Evolutionary conservation across 2,888 invertebrate species (phyloP).

Genomic region (Siphlonurus alternatus): DNA sequence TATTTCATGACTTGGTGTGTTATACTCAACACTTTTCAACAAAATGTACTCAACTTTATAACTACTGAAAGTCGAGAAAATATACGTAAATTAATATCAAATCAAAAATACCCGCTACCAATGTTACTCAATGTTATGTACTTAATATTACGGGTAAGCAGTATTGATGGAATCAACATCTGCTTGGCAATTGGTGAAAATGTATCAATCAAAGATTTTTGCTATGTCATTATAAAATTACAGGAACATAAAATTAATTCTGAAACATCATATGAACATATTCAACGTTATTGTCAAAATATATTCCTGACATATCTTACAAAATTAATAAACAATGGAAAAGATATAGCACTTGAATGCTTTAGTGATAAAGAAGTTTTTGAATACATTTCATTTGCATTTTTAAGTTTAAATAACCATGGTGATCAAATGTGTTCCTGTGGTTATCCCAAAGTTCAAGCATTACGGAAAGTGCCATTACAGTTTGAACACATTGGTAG

Average conservation of each 20-base stretch:
- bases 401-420: slow-evolving; percentile 36
- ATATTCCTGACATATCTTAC: neutral
- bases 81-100: slow-evolving; percentile 20
- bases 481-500: slow-evolving; percentile 12
- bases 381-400: slow-evolving; percentile 37
- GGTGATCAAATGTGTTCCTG: slow-evolving; percentile 35
- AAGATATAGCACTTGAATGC: slow-evolving; percentile 23
- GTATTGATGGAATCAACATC: slow-evolving; percentile 14
- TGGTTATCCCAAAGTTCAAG: slow-evolving; percentile 38
- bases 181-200: slow-evolving; percentile 7
- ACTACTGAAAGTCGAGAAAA: slow-evolving; percentile 17
- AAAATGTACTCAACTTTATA: slow-evolving; percentile 18
- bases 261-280: neutral
- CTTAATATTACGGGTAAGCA: slow-evolving; percentile 18
- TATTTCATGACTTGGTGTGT: slow-evolving; percentile 19
- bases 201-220: neutral
- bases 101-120: slow-evolving; percentile 23
- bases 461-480: slow-evolving; percentile 27
- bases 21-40: slow-evolving; percentile 18
- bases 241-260: neutral
- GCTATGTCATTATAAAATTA: slow-evolving; percentile 4
- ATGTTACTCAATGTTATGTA: slow-evolving; percentile 19
- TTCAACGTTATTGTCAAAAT: slow-evolving; percentile 1
- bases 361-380: slow-evolving; percentile 30
- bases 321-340: slow-evolving; percentile 20